Conservation (phyloP, 2,113 vertebrate species). For the Leiothrix lutea region DNA sequence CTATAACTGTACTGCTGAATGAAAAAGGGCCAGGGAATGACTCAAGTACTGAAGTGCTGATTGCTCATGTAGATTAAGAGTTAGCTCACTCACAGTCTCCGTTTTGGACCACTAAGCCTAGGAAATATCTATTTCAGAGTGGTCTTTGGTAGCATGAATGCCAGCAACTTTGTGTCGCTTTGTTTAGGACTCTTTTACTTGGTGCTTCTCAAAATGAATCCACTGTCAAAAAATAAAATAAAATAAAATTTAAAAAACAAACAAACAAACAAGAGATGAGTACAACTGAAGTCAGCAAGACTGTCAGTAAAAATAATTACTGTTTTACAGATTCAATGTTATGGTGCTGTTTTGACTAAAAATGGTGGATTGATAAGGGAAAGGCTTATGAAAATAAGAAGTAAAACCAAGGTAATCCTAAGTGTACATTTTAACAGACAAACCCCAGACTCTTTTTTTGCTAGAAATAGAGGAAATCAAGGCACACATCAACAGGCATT, state of each 20-base stretch:
- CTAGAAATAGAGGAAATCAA: neutral
- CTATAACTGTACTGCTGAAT: constrained; percentile 26
- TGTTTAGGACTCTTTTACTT: neutral
- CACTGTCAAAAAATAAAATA: neutral
- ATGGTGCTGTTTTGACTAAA: neutral
- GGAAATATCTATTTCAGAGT: neutral
- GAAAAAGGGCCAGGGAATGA: constrained; percentile 26
- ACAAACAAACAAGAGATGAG: neutral
- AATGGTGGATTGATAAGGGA: neutral
- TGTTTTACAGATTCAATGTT: neutral
- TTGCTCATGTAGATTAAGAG: constrained; percentile 31
- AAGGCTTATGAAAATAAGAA: neutral
- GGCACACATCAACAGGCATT: neutral
- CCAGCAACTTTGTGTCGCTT: neutral
- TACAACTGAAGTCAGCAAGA: neutral
- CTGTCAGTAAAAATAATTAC: neutral
- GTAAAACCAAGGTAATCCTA: neutral
- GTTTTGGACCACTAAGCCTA: neutral
- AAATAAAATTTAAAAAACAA: neutral
- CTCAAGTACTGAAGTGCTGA: constrained; percentile 30
- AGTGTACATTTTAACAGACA: neutral
- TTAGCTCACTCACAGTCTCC: neutral
- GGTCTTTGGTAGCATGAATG: neutral
- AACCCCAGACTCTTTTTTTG: neutral
- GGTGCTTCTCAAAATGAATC: neutral